Evolutionary conservation across 2,888 invertebrate species (phyloP).

Genomic region (Lasioglossum villosulum): DNA sequence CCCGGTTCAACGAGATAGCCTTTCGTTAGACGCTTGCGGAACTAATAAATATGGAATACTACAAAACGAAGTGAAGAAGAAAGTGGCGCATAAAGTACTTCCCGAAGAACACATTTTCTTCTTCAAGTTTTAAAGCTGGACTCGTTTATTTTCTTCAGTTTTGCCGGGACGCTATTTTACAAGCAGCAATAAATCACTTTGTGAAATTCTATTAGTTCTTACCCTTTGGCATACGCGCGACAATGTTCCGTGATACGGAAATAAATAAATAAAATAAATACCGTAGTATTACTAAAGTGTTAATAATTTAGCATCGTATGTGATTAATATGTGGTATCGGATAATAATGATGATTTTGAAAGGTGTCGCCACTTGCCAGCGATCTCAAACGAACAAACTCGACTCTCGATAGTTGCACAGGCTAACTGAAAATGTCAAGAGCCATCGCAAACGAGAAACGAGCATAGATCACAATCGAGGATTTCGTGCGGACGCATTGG

Average conservation of each 20-base stretch:
- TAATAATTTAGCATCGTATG: no score
- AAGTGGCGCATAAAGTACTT: not conserved
- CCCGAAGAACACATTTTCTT: not conserved
- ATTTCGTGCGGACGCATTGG: conserved; percentile 53
- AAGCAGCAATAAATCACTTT: conserved; percentile 10
- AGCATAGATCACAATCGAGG: conserved; percentile 49
- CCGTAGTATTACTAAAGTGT: no score
- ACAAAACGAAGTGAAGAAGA: conserved; percentile 73
- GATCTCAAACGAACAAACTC: conserved; percentile 11
- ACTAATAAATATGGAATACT: conserved; percentile 82
- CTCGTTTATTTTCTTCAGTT: conserved; percentile 15
- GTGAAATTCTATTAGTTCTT: conserved; percentile 3
- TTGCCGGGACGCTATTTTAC: conserved; percentile 67
- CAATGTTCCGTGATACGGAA: not conserved
- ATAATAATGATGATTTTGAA: no score
- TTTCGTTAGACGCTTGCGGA: conserved; percentile 73
- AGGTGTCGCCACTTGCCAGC: no score
- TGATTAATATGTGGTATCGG: no score
- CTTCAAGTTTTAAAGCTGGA: conserved; percentile 18
- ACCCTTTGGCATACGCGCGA: not conserved
- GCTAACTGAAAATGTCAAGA: conserved; percentile 30
- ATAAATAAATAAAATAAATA: no score
- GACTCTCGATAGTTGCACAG: conserved; percentile 24
- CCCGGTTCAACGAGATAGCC: conserved; percentile 64
- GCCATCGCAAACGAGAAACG: conserved; percentile 2